Evolutionary conservation across 1,140 invertebrate species (phyloP), one percentile per base, ranked within the genome.

Genomic region (Trichonephila inaurata): DNA sequence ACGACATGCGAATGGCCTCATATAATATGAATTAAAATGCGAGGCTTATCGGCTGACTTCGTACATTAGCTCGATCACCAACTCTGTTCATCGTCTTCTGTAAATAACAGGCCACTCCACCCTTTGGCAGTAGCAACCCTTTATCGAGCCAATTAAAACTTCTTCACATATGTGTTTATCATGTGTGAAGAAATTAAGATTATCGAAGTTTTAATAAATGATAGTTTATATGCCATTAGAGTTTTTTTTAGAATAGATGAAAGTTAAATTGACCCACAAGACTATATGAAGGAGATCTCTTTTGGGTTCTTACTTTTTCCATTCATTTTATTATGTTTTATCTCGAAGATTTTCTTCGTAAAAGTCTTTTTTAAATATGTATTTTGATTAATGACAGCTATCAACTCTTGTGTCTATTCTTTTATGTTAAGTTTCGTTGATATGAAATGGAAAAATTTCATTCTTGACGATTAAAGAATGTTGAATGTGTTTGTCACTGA

Each of bases 11-110:
- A 92, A 92, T 92, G 64, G 91, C 91, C 91, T 93, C 92, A 93
- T 93, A 60, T 93, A 93, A 93, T 88, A 93, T 93, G 92, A 88
- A 93, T 93, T 88, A 93, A 93, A 93, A 93, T 93, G 92, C 66
- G 81, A 69, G 82, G 91, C 91, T 92, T 92, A 92, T 92, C 91
- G 91, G 81, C 91, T 33, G 58, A 51, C 60, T 92, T 64, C 83
- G 58, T 83, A 87, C 91, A 92, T 92, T 92, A 92, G 51, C 62
- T 92, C 83, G 62, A 92, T 92, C 91, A 87, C 83, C 28, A 44
- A 58, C 69, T 90, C 62, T 61, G 33, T 33, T 69, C 82, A 24
- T 91, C 90, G 28, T 92, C 91, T 92, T 86, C 92, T 93, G 92
- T 93, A 93, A 93, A 93, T 93, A 93, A 93, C 92, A 82, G 85